A percentile compares a stretch with the other conserved stretches of the same genome.
phyloP scores from a whole-genome alignment of 2,888 invertebrate species.

The Ophonus ardosiacus region DNA sequence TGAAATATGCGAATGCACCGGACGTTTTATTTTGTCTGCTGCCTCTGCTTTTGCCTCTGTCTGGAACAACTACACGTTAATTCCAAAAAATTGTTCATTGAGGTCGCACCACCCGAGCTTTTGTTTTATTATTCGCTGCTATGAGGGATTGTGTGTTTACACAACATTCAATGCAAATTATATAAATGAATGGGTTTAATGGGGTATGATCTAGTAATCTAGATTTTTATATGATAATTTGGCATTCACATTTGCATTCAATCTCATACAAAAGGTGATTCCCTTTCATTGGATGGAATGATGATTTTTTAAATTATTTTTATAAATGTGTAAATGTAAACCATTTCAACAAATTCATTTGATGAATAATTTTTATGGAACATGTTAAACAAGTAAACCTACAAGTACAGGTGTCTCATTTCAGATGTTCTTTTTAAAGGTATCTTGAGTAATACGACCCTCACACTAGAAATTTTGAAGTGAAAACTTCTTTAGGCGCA shows the following conservation, averaged over 20 bases:
- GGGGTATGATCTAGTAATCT: not conserved
- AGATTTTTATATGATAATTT: not conserved
- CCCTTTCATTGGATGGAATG: not conserved
- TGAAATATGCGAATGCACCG: conserved; percentile 44
- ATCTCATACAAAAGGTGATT: not conserved
- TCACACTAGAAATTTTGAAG: too few relatives aligned
- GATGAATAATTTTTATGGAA: too few relatives aligned
- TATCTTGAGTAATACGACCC: too few relatives aligned
- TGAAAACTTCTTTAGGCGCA: too few relatives aligned
- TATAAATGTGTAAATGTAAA: too few relatives aligned
- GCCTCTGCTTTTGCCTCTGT: conserved; percentile 21
- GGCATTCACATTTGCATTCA: not conserved
- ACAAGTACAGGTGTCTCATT: too few relatives aligned
- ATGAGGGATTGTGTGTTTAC: not conserved
- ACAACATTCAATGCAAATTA: conserved; percentile 9
- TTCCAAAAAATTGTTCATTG: conserved; percentile 14
- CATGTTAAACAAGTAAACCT: too few relatives aligned
- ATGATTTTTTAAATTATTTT: too few relatives aligned
- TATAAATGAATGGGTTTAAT: not conserved
- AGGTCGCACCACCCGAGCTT: not conserved
- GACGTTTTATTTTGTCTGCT: conserved; percentile 47
- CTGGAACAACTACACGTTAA: conserved; percentile 16
- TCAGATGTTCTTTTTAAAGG: too few relatives aligned
- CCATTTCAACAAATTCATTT: too few relatives aligned
- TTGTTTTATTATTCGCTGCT: conserved; percentile 9